phyloP scores from a whole-genome alignment of 2,888 invertebrate genomes.

The Helobdella robusta region DNA sequence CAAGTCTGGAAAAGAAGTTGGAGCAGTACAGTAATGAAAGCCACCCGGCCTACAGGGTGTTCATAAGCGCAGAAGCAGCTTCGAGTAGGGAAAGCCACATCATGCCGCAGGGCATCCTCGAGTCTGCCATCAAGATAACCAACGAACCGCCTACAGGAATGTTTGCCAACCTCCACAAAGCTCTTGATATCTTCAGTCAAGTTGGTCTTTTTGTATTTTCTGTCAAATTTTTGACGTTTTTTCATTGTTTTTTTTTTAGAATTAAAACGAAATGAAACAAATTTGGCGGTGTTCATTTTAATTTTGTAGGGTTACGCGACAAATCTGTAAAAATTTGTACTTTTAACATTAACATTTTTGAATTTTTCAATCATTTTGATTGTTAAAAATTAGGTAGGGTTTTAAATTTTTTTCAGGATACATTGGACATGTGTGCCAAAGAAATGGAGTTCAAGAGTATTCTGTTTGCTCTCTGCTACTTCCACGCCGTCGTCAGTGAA shows the following conservation, averaged over 20 bases:
- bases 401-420: constrained; percentile 60
- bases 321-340: too few species aligned
- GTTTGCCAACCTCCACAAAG: constrained; percentile 90
- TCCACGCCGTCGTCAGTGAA: constrained; percentile 90
- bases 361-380: too few species aligned
- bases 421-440: constrained; percentile 84
- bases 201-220: constrained; percentile 36
- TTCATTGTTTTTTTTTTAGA: too few species aligned
- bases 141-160: constrained; percentile 95
- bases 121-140: constrained; percentile 90
- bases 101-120: constrained; percentile 85
- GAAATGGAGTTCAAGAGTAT: constrained; percentile 92
- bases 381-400: too few species aligned
- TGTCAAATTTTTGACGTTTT: not conserved
- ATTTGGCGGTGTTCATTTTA: too few species aligned
- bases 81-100: constrained; percentile 76
- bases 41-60: constrained; percentile 71
- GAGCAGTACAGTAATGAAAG: constrained; percentile 73
- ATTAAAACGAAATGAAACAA: too few species aligned
- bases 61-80: constrained; percentile 88
- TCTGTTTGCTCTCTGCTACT: constrained; percentile 75
- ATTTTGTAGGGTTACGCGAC: too few species aligned
- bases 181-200: constrained; percentile 83
- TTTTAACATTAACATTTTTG: too few species aligned
- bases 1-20: constrained; percentile 77